Percentiles rank a stretch among this genome's conserved stretches.
Conservation (phyloP, 2,113 vertebrate genomes). For the Ammodytes dubius region DNA sequence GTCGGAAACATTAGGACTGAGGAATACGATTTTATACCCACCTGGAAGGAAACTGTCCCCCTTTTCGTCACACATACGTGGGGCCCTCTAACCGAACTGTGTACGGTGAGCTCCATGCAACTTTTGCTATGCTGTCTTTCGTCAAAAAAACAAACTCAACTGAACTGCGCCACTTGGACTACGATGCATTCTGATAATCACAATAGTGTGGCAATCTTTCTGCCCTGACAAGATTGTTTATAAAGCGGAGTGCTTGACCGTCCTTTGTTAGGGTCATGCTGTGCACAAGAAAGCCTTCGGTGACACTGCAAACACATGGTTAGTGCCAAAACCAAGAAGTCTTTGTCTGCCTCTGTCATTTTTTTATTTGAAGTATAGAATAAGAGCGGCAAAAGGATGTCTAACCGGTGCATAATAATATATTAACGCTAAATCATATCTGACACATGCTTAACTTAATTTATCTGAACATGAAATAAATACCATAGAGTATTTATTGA, state of each 20-base stretch:
- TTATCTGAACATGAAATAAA: constrained; percentile 55
- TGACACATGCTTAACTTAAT: constrained; percentile 60
- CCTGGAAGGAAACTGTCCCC: background rate
- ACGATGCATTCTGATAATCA: constrained; percentile 41
- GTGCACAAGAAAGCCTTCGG: constrained; percentile 57
- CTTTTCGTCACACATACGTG: constrained; percentile 8
- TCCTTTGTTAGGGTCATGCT: constrained; percentile 12
- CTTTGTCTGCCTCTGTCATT: constrained; percentile 31
- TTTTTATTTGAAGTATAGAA: constrained; percentile 25
- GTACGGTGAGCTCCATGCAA: constrained; percentile 24
- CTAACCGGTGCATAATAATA: constrained; percentile 36
- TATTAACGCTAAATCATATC: constrained; percentile 45
- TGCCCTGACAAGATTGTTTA: constrained; percentile 31
- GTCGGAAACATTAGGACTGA: background rate
- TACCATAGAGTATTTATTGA: constrained; percentile 68
- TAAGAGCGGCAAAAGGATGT: constrained; percentile 20
- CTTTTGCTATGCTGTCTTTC: constrained; percentile 8
- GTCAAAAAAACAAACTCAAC: constrained; percentile 21
- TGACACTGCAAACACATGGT: constrained; percentile 64
- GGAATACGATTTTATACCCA: constrained; percentile 12
- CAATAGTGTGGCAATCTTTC: background rate
- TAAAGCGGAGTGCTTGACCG: constrained; percentile 30
- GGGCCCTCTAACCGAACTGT: constrained; percentile 35
- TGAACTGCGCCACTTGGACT: constrained; percentile 40
- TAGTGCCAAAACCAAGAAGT: constrained; percentile 70